These are phyloP conservation scores for Toxotes chatareus DNA, from an alignment of 2,113 vertebrate genomes.

Conservation along the genomic window DNA sequence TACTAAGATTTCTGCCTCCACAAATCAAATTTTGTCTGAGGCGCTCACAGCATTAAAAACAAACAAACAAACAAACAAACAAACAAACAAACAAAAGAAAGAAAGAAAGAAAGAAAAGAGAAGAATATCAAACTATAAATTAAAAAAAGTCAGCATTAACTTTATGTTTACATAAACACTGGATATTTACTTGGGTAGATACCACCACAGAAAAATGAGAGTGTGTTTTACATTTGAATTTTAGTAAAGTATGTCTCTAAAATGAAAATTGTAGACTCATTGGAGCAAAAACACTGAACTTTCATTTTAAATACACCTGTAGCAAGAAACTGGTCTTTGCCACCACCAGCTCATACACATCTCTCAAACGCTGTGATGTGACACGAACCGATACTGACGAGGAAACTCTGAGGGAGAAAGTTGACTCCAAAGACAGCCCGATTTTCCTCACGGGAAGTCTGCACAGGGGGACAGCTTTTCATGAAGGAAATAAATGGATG, in stretches of 20 bases:
- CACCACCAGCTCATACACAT: conserved; percentile 2
- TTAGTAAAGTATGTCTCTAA: not conserved
- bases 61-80: not conserved
- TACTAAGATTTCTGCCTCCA: not conserved
- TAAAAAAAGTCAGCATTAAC: not conserved
- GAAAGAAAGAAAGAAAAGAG: too few species aligned
- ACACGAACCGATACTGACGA: conserved; percentile 35
- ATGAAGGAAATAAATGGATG: conserved; percentile 56
- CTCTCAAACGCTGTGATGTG: conserved; percentile 31
- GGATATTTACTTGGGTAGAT: too few species aligned
- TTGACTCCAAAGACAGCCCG: conserved; percentile 34
- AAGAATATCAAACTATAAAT: not conserved
- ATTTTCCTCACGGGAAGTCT: conserved; percentile 36
- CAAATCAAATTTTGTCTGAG: not conserved
- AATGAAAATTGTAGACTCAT: not conserved
- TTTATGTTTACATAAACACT: too few species aligned
- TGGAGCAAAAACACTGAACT: not conserved
- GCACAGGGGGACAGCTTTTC: conserved; percentile 18
- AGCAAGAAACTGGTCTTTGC: not conserved
- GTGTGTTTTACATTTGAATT: not conserved
- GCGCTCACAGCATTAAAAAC: not conserved
- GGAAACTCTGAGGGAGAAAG: conserved; percentile 29
- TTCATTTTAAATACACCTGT: too few species aligned
- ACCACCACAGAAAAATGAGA: too few species aligned
- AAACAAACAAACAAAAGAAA: too few species aligned